phyloP scores from a whole-genome alignment of 2,797 vertebrate species.

The Myotis findleyi region DNA sequence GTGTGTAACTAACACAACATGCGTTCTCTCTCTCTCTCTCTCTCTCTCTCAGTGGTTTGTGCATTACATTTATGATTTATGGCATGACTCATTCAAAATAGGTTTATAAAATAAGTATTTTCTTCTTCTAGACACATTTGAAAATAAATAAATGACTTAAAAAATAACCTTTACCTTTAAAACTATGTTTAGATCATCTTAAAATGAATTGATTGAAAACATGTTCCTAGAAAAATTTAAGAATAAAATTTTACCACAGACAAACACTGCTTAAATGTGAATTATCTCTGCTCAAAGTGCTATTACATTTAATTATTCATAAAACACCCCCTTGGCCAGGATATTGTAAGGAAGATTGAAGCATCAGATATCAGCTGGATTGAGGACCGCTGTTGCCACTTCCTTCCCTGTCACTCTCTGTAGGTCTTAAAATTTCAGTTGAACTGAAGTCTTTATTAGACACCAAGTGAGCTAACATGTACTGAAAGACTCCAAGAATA shows the following conservation, averaged over 20 bases:
- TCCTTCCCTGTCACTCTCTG: background rate
- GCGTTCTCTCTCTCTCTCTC: too few relatives aligned
- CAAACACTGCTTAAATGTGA: constrained; percentile 1
- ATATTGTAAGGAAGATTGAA: background rate
- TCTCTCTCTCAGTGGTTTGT: background rate
- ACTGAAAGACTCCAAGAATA: constrained; percentile 48
- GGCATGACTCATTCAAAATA: constrained; percentile 2
- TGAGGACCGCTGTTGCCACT: background rate
- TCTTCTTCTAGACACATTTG: background rate
- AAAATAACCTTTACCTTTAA: constrained; percentile 33
- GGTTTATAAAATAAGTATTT: background rate
- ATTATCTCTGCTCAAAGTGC: background rate
- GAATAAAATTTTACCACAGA: constrained; percentile 24
- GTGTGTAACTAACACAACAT: background rate
- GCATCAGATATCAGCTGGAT: background rate
- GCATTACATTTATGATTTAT: background rate
- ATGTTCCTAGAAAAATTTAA: constrained; percentile 3
- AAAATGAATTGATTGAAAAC: constrained; percentile 37
- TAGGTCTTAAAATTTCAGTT: background rate
- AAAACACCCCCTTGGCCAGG: background rate
- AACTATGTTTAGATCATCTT: constrained; percentile 31
- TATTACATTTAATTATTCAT: background rate
- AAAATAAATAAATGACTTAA: constrained; percentile 44
- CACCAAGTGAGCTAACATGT: background rate
- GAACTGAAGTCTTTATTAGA: constrained; percentile 23